Base-by-base conservation (phyloP, 2,113 vertebrate genomes). In the Meriones unguiculatus region DNA sequence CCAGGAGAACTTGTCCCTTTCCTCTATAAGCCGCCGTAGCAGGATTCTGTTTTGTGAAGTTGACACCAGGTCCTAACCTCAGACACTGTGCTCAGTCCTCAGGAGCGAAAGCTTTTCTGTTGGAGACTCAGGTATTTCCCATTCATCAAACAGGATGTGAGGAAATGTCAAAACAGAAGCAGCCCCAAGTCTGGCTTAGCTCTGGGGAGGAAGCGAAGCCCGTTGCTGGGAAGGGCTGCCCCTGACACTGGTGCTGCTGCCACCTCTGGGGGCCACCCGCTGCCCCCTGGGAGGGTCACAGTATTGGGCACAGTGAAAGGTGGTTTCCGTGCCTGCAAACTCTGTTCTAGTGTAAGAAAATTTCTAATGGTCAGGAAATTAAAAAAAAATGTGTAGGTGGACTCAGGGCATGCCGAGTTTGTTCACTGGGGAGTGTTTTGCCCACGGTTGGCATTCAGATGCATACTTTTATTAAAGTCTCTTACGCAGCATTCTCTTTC, bases 351-450 rank as follows among this genome's bases (percentile, higher is more conserved):
- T 72, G 46, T 70, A 94, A 81, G 90, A 28, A 20, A 6, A 1
- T 81, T 65, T 87, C 89, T 89, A 87, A 69, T 64, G 11, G 50
- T 81, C 87, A 84, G 81, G 57, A 65, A 65, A 84, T n/a, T 65
- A 24, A 75, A 9, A 41, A 75, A 32, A 35, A 62, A 77, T 46
- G 62, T 52, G 14, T 11, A 18, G 20, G 4, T 80, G 32, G n/a
- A 73, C 38, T 88, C 15, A 35, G 64, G 18, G 75, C n/a, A 73
- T 50, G 20, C 67, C 64, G 73, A 67, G n/a, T n/a, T 94, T 46
- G 20, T 70, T 72, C 5, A 24, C 78, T 70, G 57, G 35, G 46
- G 41, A 82, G 85, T 62, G 38, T 46, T 85, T 64, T 15, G 69
- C 69, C 67, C 17, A 1, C 64, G 52, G 64, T 82, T 54, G 89